phyloP scores from a whole-genome alignment of 2,888 invertebrate species.

The Enchytraeus crypticus region DNA sequence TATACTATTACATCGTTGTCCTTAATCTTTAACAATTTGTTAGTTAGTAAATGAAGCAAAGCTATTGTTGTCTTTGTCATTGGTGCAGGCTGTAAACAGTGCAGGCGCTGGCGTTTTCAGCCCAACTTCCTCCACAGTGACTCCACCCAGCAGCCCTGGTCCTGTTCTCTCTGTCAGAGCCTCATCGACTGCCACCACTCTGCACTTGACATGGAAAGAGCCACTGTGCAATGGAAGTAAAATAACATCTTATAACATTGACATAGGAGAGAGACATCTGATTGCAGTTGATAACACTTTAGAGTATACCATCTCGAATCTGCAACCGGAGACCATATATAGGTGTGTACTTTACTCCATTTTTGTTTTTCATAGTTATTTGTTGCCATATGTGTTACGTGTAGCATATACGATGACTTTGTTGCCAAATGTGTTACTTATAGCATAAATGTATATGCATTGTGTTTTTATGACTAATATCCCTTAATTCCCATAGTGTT shows the following conservation, averaged over 20 bases:
- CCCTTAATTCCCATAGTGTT: no score
- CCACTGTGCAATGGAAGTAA: slow-evolving; percentile 68
- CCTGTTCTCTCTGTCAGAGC: slow-evolving; percentile 53
- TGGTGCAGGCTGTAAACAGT: slow-evolving; percentile 64
- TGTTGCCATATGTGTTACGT: no score
- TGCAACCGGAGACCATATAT: slow-evolving; percentile 71
- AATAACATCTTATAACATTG: slow-evolving; percentile 67
- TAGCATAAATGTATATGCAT: no score
- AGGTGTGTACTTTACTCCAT: slow-evolving; percentile 48
- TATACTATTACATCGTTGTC: neutral
- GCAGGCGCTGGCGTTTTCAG: slow-evolving; percentile 74
- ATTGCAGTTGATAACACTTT: slow-evolving; percentile 33
- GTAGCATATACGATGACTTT: no score
- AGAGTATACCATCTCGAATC: slow-evolving; percentile 58
- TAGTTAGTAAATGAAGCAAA: no score
- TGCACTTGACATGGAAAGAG: slow-evolving; percentile 62
- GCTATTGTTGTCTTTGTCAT: neutral
- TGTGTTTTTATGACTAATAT: no score
- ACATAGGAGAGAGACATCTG: slow-evolving; percentile 51
- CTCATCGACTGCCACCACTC: slow-evolving; percentile 58
- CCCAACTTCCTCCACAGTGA: slow-evolving; percentile 58
- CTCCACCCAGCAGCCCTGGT: slow-evolving; percentile 72
- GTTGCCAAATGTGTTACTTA: no score
- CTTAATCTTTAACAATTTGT: neutral
- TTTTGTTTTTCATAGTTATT: no score